phyloP scores from a whole-genome alignment of 1,140 invertebrate species.

The Cyclargus thomasi region DNA sequence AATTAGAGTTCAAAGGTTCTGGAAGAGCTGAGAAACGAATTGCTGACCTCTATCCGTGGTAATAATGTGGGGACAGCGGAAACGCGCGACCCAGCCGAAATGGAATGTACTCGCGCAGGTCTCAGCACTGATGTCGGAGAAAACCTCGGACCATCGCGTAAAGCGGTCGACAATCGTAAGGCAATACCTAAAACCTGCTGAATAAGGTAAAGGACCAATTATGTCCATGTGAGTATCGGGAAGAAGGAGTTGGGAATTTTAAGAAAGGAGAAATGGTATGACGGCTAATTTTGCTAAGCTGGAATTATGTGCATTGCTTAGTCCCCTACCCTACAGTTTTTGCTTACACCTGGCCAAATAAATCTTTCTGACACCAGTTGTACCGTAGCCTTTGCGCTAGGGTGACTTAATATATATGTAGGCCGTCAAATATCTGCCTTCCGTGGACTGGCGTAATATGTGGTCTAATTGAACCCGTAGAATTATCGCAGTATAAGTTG shows the following conservation, averaged over 20 bases:
- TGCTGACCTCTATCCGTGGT: conserved; percentile 32
- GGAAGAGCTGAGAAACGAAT: conserved; percentile 31
- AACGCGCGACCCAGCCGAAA: conserved; percentile 26
- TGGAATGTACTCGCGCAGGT: conserved; percentile 24
- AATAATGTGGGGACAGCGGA: conserved; percentile 25
- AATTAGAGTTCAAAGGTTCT: conserved; percentile 27
- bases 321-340: conserved; percentile 15
- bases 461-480: no score
- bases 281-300: background rate
- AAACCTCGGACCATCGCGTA: conserved; percentile 29
- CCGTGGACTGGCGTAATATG: no score
- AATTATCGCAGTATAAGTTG: no score
- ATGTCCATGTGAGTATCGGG: conserved; percentile 8
- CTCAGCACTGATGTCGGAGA: conserved; percentile 30
- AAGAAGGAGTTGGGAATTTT: background rate
- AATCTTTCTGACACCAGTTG: conserved; percentile 14
- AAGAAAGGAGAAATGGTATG: background rate
- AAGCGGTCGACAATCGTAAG: conserved; percentile 29
- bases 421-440: no score
- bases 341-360: conserved; percentile 22
- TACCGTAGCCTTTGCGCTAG: background rate
- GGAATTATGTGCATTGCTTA: conserved; percentile 1
- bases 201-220: conserved; percentile 19
- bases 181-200: conserved; percentile 22
- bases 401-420: background rate